Percentiles rank a stretch among this genome's conserved stretches.
Conservation (phyloP, 2,113 vertebrate species). For the Hippocampus mohnikei region DNA sequence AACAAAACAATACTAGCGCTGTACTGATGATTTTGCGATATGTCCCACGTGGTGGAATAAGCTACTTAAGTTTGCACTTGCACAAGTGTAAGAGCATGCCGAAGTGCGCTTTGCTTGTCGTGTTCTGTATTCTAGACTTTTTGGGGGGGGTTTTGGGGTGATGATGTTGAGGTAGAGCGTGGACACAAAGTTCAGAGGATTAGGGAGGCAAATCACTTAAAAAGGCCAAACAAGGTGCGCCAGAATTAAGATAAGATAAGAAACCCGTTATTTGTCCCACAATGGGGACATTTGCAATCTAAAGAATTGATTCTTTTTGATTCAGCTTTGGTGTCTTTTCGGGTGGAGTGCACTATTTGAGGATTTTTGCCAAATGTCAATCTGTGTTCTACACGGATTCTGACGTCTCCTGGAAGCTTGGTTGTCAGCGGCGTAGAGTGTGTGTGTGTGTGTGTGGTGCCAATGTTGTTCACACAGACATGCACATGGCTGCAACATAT, state of each 20-base stretch:
- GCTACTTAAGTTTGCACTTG: not conserved
- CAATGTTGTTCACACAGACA: not conserved
- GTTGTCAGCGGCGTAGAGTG: slow-evolving; percentile 9
- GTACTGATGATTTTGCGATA: not conserved
- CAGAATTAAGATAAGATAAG: too few relatives aligned
- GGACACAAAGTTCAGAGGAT: too few relatives aligned
- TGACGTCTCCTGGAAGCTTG: not conserved
- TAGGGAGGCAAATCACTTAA: too few relatives aligned
- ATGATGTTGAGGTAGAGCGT: too few relatives aligned
- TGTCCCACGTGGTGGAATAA: not conserved
- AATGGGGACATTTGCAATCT: too few relatives aligned
- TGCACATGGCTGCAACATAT: slow-evolving; percentile 29
- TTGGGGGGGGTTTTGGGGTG: too few relatives aligned
- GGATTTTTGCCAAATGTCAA: not conserved
- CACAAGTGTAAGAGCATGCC: not conserved
- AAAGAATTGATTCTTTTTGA: too few relatives aligned
- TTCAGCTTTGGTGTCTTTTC: not conserved
- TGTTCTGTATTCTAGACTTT: too few relatives aligned
- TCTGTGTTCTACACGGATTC: slow-evolving; percentile 1
- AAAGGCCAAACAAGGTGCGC: too few relatives aligned
- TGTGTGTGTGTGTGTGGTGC: slow-evolving; percentile 9
- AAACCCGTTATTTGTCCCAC: too few relatives aligned
- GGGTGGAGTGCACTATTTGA: not conserved
- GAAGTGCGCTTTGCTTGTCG: not conserved
- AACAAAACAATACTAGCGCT: not conserved